Conservation (phyloP, 2,113 vertebrate species). For the Neogobius melanostomus region DNA sequence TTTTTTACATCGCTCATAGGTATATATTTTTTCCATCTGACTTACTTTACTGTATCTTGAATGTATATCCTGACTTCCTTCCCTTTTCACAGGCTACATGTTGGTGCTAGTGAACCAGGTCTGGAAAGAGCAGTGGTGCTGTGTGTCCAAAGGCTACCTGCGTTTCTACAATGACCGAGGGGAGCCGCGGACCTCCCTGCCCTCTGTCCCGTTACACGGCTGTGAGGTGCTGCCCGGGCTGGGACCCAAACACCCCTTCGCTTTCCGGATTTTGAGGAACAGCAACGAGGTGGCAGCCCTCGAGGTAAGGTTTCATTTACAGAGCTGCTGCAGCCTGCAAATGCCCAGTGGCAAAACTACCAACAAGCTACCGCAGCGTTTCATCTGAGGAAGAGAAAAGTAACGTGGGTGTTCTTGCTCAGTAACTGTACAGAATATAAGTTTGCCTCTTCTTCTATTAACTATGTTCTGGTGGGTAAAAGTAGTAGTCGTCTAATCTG, state of each 20-base stretch:
- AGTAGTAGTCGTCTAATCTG: too few relatives aligned
- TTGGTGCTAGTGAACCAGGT: slow-evolving; percentile 88
- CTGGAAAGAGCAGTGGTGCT: slow-evolving; percentile 96
- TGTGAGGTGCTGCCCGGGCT: slow-evolving; percentile 90
- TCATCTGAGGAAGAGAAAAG: neutral
- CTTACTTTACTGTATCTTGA: too few relatives aligned
- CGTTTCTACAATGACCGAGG: slow-evolving; percentile 88
- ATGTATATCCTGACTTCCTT: neutral
- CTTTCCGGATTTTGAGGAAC: slow-evolving; percentile 87
- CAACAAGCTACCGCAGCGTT: neutral
- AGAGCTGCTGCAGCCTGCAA: neutral
- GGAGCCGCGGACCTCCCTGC: slow-evolving; percentile 80
- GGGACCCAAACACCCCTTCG: slow-evolving; percentile 92
- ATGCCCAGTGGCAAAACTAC: neutral
- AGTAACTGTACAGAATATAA: neutral
- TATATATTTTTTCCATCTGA: too few relatives aligned
- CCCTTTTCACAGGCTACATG: slow-evolving; percentile 79
- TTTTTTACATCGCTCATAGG: too few relatives aligned
- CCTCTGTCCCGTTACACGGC: slow-evolving; percentile 80
- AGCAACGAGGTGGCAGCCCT: slow-evolving; percentile 82
- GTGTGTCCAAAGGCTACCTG: slow-evolving; percentile 83
- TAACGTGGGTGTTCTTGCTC: neutral
- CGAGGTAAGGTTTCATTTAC: slow-evolving; percentile 77
- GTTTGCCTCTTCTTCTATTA: neutral
- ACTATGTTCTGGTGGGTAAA: neutral